Base-by-base conservation (phyloP, 2,113 vertebrate species). In the Alethe castanea region DNA sequence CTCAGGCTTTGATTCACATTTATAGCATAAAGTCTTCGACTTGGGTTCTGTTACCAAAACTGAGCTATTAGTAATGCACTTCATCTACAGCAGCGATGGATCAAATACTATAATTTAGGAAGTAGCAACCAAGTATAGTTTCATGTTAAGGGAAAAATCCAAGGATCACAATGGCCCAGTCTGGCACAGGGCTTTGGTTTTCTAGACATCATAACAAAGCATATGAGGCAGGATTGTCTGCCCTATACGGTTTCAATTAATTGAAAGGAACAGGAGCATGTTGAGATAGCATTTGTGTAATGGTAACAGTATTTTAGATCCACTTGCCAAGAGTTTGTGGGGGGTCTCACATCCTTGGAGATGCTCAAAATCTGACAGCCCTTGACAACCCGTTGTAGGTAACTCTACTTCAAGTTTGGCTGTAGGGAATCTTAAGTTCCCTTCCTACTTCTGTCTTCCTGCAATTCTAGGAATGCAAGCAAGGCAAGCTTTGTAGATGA, bases 271-370 rank as follows among this genome's bases (percentile, higher is more conserved):
- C 7, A 10, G n/a, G 22, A 19, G 26, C 22, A 23, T 1, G 3
- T 15, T 76, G n/a, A 19, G 38, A 7, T 23, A 33, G 23, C 0
- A 0, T 54, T 87, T 54, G 35, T 5, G 2, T 53, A 28, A 56
- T 19, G 12, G 53, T 66, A 47, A 47, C 23, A 33, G 24, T 28
- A 44, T 81, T 80, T 67, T 36, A 80, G 29, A 36, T 62, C 31
- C 44, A 3, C 53, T 77, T 84, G 20, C n/a, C 53, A n/a, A 54
- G 44, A 54, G 48, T 17, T 67, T 25, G 19, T 50, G 40, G 22
- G 22, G 38, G 22, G 13, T 80, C 26, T 50, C 15, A 1, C 53
- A 35, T 67, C 35, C 12, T 50, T 86, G 29, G 17, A 60, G 33
- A 38, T 47, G 19, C 1, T 65, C 5, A 53, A 22, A 81, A 44